phyloP scores from a whole-genome alignment of 2,113 vertebrate genomes.

The Pyrgilauda ruficollis region DNA sequence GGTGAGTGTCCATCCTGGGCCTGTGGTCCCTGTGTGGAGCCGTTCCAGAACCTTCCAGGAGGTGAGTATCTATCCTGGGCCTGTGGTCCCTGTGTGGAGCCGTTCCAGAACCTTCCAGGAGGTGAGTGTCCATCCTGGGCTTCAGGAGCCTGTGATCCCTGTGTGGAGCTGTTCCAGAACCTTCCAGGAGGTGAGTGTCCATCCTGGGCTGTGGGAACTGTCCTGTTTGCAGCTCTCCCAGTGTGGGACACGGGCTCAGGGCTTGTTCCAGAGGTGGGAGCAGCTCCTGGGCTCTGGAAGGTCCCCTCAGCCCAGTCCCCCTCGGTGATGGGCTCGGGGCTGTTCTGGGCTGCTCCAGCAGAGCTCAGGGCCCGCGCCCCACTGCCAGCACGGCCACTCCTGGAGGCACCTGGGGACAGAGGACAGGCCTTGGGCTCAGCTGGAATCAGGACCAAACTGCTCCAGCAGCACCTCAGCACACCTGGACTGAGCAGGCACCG shows the following conservation, averaged over 20 bases:
- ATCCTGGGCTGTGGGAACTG: not conserved
- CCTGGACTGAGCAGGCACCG: rapidly evolving
- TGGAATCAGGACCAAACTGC: rapidly evolving
- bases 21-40: not conserved
- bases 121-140: not conserved
- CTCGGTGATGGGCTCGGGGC: not conserved
- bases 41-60: not conserved
- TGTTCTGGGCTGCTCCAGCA: not conserved
- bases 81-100: not conserved
- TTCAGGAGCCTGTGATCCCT: not conserved
- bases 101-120: not conserved
- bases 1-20: not conserved
- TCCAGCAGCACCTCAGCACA: not conserved
- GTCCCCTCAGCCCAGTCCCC: rapidly evolving
- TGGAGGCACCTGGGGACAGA: not conserved
- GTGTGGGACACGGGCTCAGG: not conserved
- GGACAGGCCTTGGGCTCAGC: not conserved
- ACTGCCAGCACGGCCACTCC: not conserved
- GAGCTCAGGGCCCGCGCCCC: not conserved
- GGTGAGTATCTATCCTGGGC: not conserved
- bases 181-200: not conserved
- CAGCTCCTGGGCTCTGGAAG: not conserved
- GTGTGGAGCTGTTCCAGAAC: not conserved
- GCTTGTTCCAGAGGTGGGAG: rapidly evolving
- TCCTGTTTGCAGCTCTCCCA: not conserved